A percentile compares a stretch with the other conserved stretches of the same genome.
These are phyloP conservation scores for Drosophila subobscura DNA, from an alignment of 1,140 invertebrate species.

Conservation along the genomic window DNA sequence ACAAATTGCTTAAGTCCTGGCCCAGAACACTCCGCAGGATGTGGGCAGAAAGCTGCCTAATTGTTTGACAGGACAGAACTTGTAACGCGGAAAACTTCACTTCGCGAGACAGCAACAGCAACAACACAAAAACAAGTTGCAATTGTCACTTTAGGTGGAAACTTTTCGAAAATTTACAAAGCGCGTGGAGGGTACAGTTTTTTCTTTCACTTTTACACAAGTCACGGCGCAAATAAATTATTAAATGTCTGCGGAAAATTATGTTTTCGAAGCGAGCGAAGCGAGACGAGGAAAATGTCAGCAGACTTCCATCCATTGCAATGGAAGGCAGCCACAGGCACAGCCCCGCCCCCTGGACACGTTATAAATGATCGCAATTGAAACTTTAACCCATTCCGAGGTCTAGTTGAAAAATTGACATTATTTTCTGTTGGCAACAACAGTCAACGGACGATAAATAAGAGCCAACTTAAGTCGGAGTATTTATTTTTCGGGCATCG, in stretches of 20 bases:
- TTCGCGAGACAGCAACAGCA: conserved; percentile 34
- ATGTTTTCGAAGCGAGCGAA: conserved; percentile 20
- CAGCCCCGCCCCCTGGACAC: conserved; percentile 4
- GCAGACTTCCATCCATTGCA: not conserved
- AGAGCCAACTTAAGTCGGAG: conserved; percentile 57
- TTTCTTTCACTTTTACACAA: conserved; percentile 43
- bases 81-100: conserved; percentile 56
- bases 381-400: conserved; percentile 65
- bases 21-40: conserved; percentile 4
- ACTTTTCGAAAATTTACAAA: conserved; percentile 44
- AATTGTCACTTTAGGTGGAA: conserved; percentile 59
- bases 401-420: conserved; percentile 67
- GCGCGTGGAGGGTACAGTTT: conserved; percentile 12
- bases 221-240: conserved; percentile 65
- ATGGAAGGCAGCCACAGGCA: no score
- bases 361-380: conserved; percentile 68
- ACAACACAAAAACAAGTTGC: conserved; percentile 51
- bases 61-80: conserved; percentile 64
- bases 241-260: conserved; percentile 43
- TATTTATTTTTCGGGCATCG: conserved; percentile 60
- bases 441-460: conserved; percentile 61
- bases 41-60: conserved; percentile 46
- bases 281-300: conserved; percentile 11
- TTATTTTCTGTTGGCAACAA: conserved; percentile 56
- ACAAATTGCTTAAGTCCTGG: conserved; percentile 66